These are phyloP conservation scores for Actinernus sp. DNA, from an alignment of 92 coral and sea anemone genomes.

Conservation along the genomic window DNA sequence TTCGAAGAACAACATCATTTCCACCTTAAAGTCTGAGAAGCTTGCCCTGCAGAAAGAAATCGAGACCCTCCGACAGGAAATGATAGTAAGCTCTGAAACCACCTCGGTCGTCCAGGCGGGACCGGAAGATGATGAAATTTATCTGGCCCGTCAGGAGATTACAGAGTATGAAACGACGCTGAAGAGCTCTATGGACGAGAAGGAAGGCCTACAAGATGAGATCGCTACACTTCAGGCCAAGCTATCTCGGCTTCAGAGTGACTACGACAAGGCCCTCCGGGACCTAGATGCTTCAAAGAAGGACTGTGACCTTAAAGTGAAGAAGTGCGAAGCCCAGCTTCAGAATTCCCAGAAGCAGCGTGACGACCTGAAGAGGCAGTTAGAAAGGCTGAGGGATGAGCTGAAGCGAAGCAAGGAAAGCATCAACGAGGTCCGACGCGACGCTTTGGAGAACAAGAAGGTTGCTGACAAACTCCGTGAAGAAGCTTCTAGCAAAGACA, in stretches of 20 bases:
- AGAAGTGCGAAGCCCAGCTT: constrained; percentile 92
- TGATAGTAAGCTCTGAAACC: constrained; percentile 67
- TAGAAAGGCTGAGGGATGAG: constrained; percentile 89
- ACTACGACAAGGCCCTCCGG: constrained; percentile 90
- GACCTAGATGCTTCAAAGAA: constrained; percentile 92
- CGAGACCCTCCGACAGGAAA: constrained; percentile 87
- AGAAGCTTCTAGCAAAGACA: constrained; percentile 87
- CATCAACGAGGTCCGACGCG: constrained; percentile 65
- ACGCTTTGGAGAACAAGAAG: constrained; percentile 91
- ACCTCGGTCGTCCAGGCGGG: constrained; percentile 71
- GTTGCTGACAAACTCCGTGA: constrained; percentile 94
- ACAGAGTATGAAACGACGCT: constrained; percentile 83
- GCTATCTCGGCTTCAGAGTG: constrained; percentile 88
- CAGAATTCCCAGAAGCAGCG: constrained; percentile 94
- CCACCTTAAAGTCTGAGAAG: constrained; percentile 87
- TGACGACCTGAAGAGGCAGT: constrained; percentile 90
- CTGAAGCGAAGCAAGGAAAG: constrained; percentile 88
- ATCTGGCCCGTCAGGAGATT: constrained; percentile 67
- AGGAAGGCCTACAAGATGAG: constrained; percentile 82
- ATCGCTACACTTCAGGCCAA: constrained; percentile 77
- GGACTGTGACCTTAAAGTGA: constrained; percentile 84
- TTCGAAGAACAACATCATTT: constrained; percentile 76
- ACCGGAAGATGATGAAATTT: constrained; percentile 75
- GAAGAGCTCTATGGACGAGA: constrained; percentile 85
- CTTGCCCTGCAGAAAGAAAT: constrained; percentile 85